Evolutionary conservation across 2,113 vertebrate genomes (phyloP).

Genomic region (Sceloporus tristichus): DNA sequence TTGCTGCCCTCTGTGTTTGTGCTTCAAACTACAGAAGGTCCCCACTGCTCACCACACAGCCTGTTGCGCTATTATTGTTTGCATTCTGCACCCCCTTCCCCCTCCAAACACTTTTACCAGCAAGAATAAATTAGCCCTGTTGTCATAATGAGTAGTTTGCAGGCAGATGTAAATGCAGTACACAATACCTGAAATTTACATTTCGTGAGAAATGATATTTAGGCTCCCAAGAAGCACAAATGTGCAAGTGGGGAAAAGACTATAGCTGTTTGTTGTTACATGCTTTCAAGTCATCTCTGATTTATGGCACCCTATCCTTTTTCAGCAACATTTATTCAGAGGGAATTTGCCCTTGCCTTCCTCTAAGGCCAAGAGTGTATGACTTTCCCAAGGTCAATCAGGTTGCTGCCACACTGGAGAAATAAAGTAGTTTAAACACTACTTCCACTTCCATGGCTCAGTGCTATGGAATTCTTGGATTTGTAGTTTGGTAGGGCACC

Average conservation of each 20-base stretch:
- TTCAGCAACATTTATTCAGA: too few relatives aligned
- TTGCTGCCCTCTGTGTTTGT: neutral
- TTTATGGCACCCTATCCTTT: too few relatives aligned
- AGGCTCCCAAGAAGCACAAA: neutral
- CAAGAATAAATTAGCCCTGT: slow-evolving; percentile 7
- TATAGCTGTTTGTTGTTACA: neutral
- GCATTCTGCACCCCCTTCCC: slow-evolving; percentile 10
- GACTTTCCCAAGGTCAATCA: too few relatives aligned
- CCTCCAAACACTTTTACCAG: neutral
- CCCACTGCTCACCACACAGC: neutral
- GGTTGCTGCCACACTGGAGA: too few relatives aligned
- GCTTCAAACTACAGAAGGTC: slow-evolving; percentile 31
- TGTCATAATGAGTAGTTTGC: neutral
- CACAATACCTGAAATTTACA: neutral
- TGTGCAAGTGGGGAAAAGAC: neutral
- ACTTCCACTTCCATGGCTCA: too few relatives aligned
- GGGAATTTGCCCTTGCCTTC: too few relatives aligned
- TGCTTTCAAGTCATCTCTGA: too few relatives aligned
- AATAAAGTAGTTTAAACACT: too few relatives aligned
- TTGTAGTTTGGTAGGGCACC: too few relatives aligned
- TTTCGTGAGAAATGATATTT: neutral
- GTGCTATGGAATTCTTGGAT: too few relatives aligned
- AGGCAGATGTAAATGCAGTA: neutral
- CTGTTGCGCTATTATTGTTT: neutral
- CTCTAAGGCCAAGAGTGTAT: too few relatives aligned